Conservation (phyloP, 2,888 invertebrate species). For the Stenichneumon culpator region DNA sequence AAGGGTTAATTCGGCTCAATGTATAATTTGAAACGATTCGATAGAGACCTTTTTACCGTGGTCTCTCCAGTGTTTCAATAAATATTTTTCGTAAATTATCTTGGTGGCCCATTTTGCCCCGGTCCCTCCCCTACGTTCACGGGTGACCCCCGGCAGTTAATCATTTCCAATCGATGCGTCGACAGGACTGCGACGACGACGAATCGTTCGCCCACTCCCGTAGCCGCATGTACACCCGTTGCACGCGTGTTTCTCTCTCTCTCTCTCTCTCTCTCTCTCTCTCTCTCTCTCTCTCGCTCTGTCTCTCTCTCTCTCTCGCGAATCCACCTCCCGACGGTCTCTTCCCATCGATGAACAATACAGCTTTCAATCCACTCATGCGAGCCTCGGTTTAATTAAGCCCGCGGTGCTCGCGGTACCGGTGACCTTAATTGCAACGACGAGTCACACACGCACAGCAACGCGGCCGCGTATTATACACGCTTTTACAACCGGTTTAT, state of each 20-base stretch:
- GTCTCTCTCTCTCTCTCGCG: not conserved
- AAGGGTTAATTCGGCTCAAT: too few relatives aligned
- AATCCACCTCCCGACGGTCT: not conserved
- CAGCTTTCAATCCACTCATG: conserved; percentile 54
- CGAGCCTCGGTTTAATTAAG: conserved; percentile 60
- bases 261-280: not conserved
- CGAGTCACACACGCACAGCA: conserved; percentile 17
- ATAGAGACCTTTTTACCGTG: too few relatives aligned
- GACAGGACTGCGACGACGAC: conserved; percentile 29
- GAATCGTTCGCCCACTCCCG: conserved; percentile 13
- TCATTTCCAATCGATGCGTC: conserved; percentile 51
- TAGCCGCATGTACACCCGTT: not conserved
- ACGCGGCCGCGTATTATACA: not conserved
- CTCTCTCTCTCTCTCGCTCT: not conserved
- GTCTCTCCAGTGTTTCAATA: too few relatives aligned
- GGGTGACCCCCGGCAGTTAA: conserved; percentile 35
- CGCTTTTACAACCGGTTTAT: not conserved
- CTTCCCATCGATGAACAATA: conserved; percentile 55
- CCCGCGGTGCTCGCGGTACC: conserved; percentile 48
- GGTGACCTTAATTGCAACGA: conserved; percentile 60
- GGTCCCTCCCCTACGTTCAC: not conserved
- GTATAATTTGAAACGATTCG: too few relatives aligned
- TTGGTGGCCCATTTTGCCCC: not conserved
- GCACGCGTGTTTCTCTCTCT: conserved; percentile 5
- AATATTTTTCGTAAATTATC: not conserved